phyloP scores from a whole-genome alignment of 2,888 invertebrate genomes.

The Parnassius orleans region DNA sequence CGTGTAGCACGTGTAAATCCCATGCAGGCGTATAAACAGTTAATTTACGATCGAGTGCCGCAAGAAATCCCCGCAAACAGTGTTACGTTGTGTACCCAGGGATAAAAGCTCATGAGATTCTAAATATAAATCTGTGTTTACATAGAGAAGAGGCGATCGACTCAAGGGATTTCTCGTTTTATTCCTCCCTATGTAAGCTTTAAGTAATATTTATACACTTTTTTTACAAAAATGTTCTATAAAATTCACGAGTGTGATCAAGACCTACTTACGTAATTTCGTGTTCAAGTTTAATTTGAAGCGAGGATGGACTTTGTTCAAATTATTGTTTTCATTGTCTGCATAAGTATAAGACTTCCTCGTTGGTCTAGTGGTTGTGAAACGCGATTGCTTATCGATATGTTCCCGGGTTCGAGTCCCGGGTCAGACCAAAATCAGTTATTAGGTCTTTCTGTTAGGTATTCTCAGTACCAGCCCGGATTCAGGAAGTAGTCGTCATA shows the following conservation, averaged over 20 bases:
- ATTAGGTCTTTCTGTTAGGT: too few species aligned
- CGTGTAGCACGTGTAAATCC: not conserved
- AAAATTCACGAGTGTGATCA: not conserved
- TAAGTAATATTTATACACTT: constrained; percentile 15
- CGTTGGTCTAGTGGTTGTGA: too few species aligned
- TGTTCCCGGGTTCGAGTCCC: too few species aligned
- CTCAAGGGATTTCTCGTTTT: constrained; percentile 18
- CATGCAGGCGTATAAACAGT: constrained; percentile 9
- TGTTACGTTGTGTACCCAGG: constrained; percentile 10
- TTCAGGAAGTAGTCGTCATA: too few species aligned
- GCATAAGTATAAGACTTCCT: too few species aligned
- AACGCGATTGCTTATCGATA: too few species aligned
- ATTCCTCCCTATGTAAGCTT: constrained; percentile 16
- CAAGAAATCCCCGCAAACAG: constrained; percentile 15
- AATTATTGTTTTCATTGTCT: too few species aligned
- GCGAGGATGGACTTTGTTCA: too few species aligned
- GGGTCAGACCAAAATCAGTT: too few species aligned
- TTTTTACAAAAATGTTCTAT: not conserved
- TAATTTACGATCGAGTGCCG: constrained; percentile 11
- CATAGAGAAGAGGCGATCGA: constrained; percentile 19
- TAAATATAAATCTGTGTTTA: constrained; percentile 20
- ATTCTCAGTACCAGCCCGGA: too few species aligned
- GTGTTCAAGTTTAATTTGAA: too few species aligned
- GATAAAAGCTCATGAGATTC: constrained; percentile 7
- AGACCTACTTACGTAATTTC: too few species aligned